Evolutionary conservation across 1,140 invertebrate species (phyloP).

Genomic region (Laodelphax striatellus): DNA sequence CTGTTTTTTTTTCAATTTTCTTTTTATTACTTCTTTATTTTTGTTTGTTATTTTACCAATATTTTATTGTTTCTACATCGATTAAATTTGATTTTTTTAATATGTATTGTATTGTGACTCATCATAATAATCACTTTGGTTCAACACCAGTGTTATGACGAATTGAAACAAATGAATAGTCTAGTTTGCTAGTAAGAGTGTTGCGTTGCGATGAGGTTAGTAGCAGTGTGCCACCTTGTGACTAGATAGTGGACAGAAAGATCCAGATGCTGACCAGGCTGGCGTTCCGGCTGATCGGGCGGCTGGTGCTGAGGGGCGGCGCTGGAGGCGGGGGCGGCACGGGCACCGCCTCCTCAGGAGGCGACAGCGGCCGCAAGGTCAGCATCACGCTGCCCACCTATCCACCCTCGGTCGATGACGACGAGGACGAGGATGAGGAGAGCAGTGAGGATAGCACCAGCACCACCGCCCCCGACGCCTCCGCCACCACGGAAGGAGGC

Average conservation of each 20-base stretch:
- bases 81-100: no score
- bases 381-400: conserved; percentile 41
- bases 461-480: conserved; percentile 5
- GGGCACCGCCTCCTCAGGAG: conserved; percentile 29
- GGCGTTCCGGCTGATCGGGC: conserved; percentile 52
- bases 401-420: conserved; percentile 36
- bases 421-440: conserved; percentile 32
- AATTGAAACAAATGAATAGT: no score
- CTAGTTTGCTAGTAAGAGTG: no score
- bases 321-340: conserved; percentile 35
- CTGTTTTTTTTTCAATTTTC: no score
- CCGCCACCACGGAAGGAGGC: conserved; percentile 16
- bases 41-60: no score
- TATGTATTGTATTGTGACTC: no score
- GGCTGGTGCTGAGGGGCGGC: conserved; percentile 43
- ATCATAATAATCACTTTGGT: no score
- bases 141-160: no score
- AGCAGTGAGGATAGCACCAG: conserved; percentile 8
- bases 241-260: conserved; percentile 66
- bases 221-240: conserved; percentile 25
- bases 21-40: no score
- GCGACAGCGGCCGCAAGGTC: conserved; percentile 33
- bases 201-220: no score
- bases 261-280: conserved; percentile 55
- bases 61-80: no score